Evolutionary conservation across 1,140 invertebrate genomes (phyloP), one percentile per base, ranked within the genome.

Genomic region (Melitaea cinxia): DNA sequence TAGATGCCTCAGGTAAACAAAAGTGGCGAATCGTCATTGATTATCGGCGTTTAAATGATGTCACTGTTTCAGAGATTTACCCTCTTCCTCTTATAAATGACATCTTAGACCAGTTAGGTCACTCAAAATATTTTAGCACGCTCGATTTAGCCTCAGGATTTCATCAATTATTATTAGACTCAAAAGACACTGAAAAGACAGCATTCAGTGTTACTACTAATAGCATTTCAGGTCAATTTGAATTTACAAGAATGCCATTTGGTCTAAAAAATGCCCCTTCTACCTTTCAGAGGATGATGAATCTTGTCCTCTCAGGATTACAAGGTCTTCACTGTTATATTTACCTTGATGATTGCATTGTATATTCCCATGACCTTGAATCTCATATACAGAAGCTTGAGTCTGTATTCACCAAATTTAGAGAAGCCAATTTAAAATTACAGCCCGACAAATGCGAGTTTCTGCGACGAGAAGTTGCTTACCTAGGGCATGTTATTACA

Each of bases 101-200:
- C 30, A 55, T 63, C 4, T 6, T 63, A 14, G 60, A 63, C 23
- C 52, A 64, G 15, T 37, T 64, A 15, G 61, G 52, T 19, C 33
- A 53, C 19, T 42, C 17, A 4, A 54, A 54, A 21, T 54, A 54
- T 14, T 54, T 54, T 23, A 33, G 14, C 7, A 54, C 52, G 10
- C 23, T 61, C 9, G 33, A 61, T 23, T n/a, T 61, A 14, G 47
- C 35, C 4, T 23, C 10, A n/a, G 47, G 47, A 2, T 61, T 61
- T 28, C 59, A 61, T 42, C 59, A 61, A 15, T 26, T 61, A 6
- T 10, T 5, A 24, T 23, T 61, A 9, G 15, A 10, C 2, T 1
- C 24, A 6, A n/a, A 52, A 19, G 59, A 53, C 26, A 30, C 59
- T 0, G 4, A 7, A 1, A 52, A 39, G 33, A 39, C 33, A 0